These are phyloP conservation scores for Synergus umbraculus DNA, from an alignment of 2,888 invertebrate genomes.

Conservation along the genomic window DNA sequence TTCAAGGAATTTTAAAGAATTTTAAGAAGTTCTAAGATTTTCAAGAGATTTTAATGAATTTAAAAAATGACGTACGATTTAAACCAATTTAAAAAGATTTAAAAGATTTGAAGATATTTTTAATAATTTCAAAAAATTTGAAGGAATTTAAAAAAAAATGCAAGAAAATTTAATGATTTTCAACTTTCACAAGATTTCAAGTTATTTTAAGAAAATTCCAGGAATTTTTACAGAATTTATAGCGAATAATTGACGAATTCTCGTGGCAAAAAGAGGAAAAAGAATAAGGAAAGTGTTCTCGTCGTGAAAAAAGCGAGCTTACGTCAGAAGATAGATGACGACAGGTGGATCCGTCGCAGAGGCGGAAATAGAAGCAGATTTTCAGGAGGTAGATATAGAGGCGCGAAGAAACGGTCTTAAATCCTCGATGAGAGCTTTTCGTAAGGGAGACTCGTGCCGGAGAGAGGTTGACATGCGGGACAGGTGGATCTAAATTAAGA, in stretches of 20 bases:
- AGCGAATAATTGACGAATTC: background rate
- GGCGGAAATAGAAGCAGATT: constrained; percentile 64
- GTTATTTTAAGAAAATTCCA: too few relatives aligned
- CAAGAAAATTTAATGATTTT: too few relatives aligned
- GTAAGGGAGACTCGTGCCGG: constrained; percentile 48
- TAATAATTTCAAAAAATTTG: too few relatives aligned
- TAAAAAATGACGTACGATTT: too few relatives aligned
- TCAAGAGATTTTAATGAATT: too few relatives aligned
- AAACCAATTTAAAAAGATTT: too few relatives aligned
- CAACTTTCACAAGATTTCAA: too few relatives aligned
- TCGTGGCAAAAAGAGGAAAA: background rate
- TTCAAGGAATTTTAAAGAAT: too few relatives aligned
- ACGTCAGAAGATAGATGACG: constrained; percentile 64
- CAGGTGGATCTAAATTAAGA: constrained; percentile 78
- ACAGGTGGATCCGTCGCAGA: constrained; percentile 69
- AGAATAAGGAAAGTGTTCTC: background rate
- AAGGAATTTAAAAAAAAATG: too few relatives aligned
- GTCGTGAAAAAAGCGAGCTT: background rate
- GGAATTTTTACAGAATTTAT: background rate
- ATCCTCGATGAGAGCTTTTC: constrained; percentile 58
- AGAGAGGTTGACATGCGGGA: constrained; percentile 73
- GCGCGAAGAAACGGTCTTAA: constrained; percentile 61
- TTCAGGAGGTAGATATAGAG: constrained; percentile 47
- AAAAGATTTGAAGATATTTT: too few relatives aligned
- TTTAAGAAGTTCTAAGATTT: too few relatives aligned